phyloP scores from a whole-genome alignment of 2,888 invertebrate genomes.

The Megastigmus dorsalis region DNA sequence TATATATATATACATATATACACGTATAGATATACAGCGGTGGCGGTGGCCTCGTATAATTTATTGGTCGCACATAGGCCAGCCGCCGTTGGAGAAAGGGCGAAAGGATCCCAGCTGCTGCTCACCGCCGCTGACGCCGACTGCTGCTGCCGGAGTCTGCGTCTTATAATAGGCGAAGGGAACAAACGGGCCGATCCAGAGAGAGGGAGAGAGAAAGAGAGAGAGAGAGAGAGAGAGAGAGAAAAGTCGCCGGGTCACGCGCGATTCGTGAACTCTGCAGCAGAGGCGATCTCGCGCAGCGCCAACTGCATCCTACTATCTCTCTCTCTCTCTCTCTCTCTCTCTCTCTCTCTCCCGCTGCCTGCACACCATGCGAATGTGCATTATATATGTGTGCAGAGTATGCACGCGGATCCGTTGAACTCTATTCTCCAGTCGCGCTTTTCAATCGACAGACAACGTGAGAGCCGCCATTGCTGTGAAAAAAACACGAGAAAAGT shows the following conservation, averaged over 20 bases:
- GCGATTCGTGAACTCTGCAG: conserved; percentile 67
- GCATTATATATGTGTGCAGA: background rate
- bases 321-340: conserved; percentile 29
- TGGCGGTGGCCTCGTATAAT: conserved; percentile 18
- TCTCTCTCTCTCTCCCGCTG: background rate
- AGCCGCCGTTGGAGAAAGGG: conserved; percentile 38
- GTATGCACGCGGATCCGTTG: background rate
- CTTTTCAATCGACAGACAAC: background rate
- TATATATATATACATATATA: too few species aligned
- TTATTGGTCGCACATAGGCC: conserved; percentile 40
- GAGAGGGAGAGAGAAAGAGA: conserved; percentile 1
- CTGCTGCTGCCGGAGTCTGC: background rate
- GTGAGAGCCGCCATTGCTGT: too few species aligned
- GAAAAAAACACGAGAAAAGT: too few species aligned
- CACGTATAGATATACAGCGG: too few species aligned
- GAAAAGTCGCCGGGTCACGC: conserved; percentile 64
- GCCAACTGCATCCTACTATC: conserved; percentile 29
- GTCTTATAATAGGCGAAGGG: conserved; percentile 43
- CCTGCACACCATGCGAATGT: background rate
- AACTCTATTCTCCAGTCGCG: too few species aligned
- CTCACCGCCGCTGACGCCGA: too few species aligned
- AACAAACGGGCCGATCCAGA: background rate
- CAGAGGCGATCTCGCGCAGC: too few species aligned
- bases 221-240: background rate
- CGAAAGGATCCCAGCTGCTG: conserved; percentile 47